These are phyloP conservation scores for Cosmopolites sordidus DNA, from an alignment of 2,888 invertebrate genomes.

Conservation along the genomic window DNA sequence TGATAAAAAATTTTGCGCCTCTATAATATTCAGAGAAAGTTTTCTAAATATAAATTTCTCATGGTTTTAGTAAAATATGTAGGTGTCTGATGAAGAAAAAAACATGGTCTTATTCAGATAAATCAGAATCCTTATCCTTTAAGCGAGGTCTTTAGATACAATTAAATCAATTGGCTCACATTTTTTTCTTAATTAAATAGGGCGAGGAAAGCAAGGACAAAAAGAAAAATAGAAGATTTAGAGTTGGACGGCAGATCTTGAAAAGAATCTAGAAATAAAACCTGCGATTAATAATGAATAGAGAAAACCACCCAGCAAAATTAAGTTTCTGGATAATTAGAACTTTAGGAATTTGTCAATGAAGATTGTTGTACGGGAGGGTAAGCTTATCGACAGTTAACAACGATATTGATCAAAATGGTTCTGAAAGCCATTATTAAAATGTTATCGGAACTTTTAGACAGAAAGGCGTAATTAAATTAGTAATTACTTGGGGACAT, in stretches of 20 bases:
- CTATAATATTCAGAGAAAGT: no score
- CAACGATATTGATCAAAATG: neutral
- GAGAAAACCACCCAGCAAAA: slow-evolving; percentile 17
- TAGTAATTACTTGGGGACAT: neutral
- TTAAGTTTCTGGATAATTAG: slow-evolving; percentile 19
- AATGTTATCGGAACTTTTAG: neutral
- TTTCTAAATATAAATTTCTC: neutral
- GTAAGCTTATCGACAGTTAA: neutral
- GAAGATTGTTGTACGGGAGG: neutral
- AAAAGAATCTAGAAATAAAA: slow-evolving; percentile 23
- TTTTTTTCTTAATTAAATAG: slow-evolving; percentile 25
- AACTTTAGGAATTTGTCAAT: slow-evolving; percentile 3
- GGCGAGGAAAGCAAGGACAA: slow-evolving; percentile 15
- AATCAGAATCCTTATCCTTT: slow-evolving; percentile 14
- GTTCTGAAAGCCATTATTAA: neutral
- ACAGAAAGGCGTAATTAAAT: neutral
- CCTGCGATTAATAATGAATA: slow-evolving; percentile 20
- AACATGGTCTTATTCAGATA: slow-evolving; percentile 6
- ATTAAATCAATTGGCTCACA: slow-evolving; percentile 20
- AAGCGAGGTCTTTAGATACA: slow-evolving; percentile 16
- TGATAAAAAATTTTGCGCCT: no score
- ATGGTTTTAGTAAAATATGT: neutral
- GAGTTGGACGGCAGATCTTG: slow-evolving; percentile 21
- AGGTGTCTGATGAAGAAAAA: no score
- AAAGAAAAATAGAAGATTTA: slow-evolving; percentile 14